phyloP scores from a whole-genome alignment of 2,113 vertebrate species.

The Lepisosteus osseus region DNA sequence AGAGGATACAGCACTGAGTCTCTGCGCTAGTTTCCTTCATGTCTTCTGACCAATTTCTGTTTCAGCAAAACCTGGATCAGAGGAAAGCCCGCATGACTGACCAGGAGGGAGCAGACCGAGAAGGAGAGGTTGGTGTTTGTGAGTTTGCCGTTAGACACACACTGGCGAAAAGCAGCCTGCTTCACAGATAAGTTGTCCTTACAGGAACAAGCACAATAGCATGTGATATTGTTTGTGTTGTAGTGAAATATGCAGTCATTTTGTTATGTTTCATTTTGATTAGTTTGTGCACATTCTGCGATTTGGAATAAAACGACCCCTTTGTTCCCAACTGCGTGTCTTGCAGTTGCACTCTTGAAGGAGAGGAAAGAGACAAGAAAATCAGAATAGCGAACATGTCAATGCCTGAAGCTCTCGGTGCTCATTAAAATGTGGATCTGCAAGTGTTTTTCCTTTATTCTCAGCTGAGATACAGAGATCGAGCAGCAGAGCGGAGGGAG shows the following conservation, averaged over 20 bases:
- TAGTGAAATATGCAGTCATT: neutral
- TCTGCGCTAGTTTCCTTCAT: too few relatives aligned
- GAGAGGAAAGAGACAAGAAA: neutral
- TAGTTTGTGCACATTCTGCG: too few relatives aligned
- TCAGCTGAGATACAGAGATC: slow-evolving; percentile 64
- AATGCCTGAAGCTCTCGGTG: too few relatives aligned
- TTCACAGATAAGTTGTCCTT: neutral
- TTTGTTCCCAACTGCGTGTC: neutral
- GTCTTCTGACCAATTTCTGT: neutral
- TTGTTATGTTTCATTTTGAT: neutral
- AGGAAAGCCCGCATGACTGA: slow-evolving; percentile 61
- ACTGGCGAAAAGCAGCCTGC: neutral
- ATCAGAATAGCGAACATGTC: too few relatives aligned
- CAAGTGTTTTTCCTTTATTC: neutral
- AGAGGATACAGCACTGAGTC: too few relatives aligned
- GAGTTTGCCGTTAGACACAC: too few relatives aligned
- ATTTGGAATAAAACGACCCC: neutral
- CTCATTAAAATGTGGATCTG: neutral
- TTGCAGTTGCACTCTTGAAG: too few relatives aligned
- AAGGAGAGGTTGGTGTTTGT: slow-evolving; percentile 64
- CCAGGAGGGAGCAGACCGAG: slow-evolving; percentile 62
- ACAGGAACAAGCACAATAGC: neutral
- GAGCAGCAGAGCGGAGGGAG: slow-evolving; percentile 61
- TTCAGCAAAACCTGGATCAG: slow-evolving; percentile 86
- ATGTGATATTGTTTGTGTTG: neutral